phyloP scores from a whole-genome alignment of 2,797 vertebrate species.

The Eptatretus atami region DNA sequence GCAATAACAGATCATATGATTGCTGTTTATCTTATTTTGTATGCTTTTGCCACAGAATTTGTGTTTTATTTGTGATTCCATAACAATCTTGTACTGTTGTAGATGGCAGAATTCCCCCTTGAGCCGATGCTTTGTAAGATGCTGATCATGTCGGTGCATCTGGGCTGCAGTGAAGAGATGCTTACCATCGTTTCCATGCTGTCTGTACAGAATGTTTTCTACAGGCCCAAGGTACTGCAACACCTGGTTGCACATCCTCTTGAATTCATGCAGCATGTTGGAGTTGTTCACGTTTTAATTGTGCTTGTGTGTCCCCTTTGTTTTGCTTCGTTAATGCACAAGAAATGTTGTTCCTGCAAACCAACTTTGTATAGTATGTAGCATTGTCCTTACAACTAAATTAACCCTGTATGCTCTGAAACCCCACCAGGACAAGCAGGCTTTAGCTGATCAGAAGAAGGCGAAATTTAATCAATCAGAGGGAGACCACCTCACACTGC shows the following conservation, averaged over 20 bases:
- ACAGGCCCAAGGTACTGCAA: constrained; percentile 47
- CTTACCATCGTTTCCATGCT: constrained; percentile 90
- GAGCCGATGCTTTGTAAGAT: constrained; percentile 98
- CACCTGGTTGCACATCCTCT: not conserved
- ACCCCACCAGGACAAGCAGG: constrained; percentile 56
- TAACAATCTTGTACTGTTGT: not conserved
- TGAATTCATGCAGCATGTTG: not conserved
- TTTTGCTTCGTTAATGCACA: no score
- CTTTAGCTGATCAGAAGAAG: constrained; percentile 87
- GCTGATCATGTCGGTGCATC: constrained; percentile 94
- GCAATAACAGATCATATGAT: no score
- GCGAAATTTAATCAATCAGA: constrained; percentile 94
- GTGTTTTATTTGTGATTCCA: not conserved
- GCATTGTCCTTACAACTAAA: no score
- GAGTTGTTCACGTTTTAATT: no score
- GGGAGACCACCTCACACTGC: constrained; percentile 71
- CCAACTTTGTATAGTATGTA: no score
- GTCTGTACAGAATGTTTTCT: constrained; percentile 93
- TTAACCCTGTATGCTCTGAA: not conserved
- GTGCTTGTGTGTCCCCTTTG: no score
- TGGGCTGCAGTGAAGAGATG: constrained; percentile 96
- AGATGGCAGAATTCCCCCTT: constrained; percentile 97
- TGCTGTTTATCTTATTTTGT: no score
- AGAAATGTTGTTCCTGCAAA: no score
- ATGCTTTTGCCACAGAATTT: not conserved